Evolutionary conservation across 1,140 invertebrate genomes (phyloP), one percentile per base, ranked within the genome.

Genomic region (Holcopasites calliopsidis): DNA sequence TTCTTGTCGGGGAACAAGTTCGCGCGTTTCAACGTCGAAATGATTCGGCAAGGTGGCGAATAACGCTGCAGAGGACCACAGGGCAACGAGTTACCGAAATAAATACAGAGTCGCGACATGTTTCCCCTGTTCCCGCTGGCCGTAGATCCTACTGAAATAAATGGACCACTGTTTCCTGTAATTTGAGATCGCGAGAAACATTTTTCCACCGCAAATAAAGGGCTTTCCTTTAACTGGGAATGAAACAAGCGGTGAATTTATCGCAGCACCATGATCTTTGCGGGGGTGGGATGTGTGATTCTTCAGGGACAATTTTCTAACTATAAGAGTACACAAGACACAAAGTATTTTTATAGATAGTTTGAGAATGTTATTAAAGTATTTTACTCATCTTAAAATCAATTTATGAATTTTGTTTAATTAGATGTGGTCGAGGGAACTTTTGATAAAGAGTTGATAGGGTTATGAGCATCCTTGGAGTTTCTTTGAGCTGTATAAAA

Each of bases 121-220:
- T 52, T 50, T 61, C 26, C 28, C 35, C 50, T 49, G 18, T 28
- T 28, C 38, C 26, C 18, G 33, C 50, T 13, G 18, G 23, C 55
- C 44, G 16, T 33, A 28, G 50, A 55, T 26, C 31, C 38, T 58
- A 61, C 80, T 64, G 58, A 83, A 83, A 83, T 83, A 83, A 83
- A 83, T 83, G 77, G 61, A 75, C 71, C 70, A 60, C 68, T 8
- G 68, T 77, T 83, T 83, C 82, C 82, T 83, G 82, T 83, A 83
- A 83, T 71, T n/a, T 49, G 82, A 83, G 82, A 83, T 65, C 62
- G 62, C 50, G 76, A 73, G 52, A 68, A 75, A 79, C 80, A 74
- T 50, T 77, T 82, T 77, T 82, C 80, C 13, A 61, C 3, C 38
- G 28, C 35, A 13, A 11, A 4, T 28, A 13, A 0, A 11, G 8